Evolutionary conservation across 2,888 invertebrate genomes (phyloP).

Genomic region (Danaus chrysippus): DNA sequence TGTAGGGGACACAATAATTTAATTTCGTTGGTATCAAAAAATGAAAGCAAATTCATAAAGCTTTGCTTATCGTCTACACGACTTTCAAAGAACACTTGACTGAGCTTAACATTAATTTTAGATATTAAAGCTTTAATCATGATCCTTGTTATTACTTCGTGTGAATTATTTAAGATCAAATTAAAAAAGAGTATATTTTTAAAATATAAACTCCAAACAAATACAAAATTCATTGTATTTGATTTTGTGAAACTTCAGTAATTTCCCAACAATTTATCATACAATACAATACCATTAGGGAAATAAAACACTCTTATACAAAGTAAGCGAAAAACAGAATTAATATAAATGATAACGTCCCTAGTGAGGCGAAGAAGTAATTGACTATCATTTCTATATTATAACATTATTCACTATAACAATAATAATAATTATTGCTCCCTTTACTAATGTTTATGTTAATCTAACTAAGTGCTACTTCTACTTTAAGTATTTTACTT

Average conservation of each 20-base stretch:
- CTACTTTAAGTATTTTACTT: not conserved
- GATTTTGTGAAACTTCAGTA: constrained; percentile 18
- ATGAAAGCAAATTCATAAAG: constrained; percentile 60
- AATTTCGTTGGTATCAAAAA: constrained; percentile 61
- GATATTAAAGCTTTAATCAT: constrained; percentile 21
- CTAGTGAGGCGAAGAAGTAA: constrained; percentile 5
- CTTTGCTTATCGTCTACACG: constrained; percentile 55
- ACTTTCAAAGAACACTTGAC: constrained; percentile 49
- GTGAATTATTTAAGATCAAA: constrained; percentile 19
- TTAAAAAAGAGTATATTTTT: constrained; percentile 19
- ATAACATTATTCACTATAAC: constrained; percentile 2
- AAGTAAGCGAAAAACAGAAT: constrained; percentile 10
- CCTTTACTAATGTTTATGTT: not conserved
- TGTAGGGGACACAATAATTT: constrained; percentile 55
- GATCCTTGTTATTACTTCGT: constrained; percentile 19
- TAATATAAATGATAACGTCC: constrained; percentile 3
- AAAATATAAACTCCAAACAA: constrained; percentile 18
- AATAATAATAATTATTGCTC: not conserved
- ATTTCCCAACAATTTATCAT: constrained; percentile 18
- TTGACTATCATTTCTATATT: constrained; percentile 8
- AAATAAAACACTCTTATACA: constrained; percentile 13
- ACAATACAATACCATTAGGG: constrained; percentile 21
- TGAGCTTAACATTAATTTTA: constrained; percentile 54
- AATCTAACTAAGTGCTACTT: constrained; percentile 1
- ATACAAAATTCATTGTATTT: constrained; percentile 22